Conservation (phyloP, 2,113 vertebrate species). For the Heterotis niloticus region DNA sequence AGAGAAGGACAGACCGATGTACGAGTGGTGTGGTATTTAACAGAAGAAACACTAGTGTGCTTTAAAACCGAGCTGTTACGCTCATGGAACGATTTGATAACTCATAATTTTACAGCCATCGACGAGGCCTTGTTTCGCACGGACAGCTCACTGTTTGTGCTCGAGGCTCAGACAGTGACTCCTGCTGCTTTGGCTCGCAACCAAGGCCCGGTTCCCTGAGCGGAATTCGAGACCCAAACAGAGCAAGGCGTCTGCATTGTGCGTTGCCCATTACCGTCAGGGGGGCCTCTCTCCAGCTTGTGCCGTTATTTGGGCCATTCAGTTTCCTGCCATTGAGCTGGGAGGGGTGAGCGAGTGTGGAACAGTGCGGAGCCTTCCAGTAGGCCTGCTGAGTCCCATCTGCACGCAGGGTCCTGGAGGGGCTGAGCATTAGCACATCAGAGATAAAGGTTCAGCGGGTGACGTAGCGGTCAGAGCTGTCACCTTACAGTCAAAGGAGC, state of each 20-base stretch:
- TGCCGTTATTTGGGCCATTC: constrained; percentile 53
- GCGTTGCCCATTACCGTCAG: constrained; percentile 45
- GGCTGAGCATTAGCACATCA: too few relatives aligned
- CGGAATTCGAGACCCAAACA: constrained; percentile 56
- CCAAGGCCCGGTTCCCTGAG: constrained; percentile 41
- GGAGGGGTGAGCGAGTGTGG: constrained; percentile 26
- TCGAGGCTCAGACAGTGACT: neutral
- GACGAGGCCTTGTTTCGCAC: neutral
- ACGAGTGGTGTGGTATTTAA: constrained; percentile 13
- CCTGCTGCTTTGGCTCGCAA: neutral
- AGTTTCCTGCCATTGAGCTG: constrained; percentile 60
- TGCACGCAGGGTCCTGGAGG: too few relatives aligned
- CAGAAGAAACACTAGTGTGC: neutral
- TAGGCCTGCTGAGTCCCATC: constrained; percentile 37
- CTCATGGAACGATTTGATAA: neutral
- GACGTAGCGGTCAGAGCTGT: too few relatives aligned
- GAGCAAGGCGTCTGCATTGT: constrained; percentile 56
- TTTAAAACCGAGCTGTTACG: neutral
- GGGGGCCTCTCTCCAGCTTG: constrained; percentile 54
- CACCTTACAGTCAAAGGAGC: too few relatives aligned
- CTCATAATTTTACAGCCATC: neutral
- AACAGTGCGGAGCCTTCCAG: constrained; percentile 56
- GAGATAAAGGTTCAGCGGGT: too few relatives aligned
- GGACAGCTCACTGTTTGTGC: too few relatives aligned
- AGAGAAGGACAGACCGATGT: constrained; percentile 17